These are phyloP conservation scores for Apoderus coryli DNA, from an alignment of 2,888 invertebrate species.

Conservation along the genomic window DNA sequence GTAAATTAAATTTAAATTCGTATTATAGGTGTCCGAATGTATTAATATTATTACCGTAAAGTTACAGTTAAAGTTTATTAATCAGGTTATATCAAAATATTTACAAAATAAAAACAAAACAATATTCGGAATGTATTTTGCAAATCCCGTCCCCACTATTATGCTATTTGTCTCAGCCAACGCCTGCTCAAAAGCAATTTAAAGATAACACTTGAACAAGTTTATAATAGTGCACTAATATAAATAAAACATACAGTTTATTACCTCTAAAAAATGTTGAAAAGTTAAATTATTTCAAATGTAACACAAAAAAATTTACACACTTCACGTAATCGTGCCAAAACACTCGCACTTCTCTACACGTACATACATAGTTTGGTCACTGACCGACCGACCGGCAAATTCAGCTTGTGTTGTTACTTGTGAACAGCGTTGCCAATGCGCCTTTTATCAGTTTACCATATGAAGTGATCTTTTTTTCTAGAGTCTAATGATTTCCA, in stretches of 20 bases:
- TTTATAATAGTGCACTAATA: too few relatives aligned
- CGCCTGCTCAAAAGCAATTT: conserved; percentile 25
- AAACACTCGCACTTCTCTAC: conserved; percentile 27
- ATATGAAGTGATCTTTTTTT: too few relatives aligned
- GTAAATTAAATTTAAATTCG: conserved; percentile 6
- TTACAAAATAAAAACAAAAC: conserved; percentile 20
- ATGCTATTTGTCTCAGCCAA: conserved; percentile 22
- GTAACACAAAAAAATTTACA: conserved; percentile 45
- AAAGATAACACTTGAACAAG: conserved; percentile 14
- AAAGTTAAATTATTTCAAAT: conserved; percentile 26
- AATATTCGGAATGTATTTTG: conserved; percentile 18
- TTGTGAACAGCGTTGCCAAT: too few relatives aligned
- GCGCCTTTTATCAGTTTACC: too few relatives aligned
- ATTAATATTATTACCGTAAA: too few relatives aligned
- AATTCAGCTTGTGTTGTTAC: too few relatives aligned
- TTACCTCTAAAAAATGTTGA: conserved; percentile 2
- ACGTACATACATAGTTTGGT: conserved; percentile 36
- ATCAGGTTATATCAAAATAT: conserved; percentile 17
- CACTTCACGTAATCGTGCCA: conserved; percentile 18
- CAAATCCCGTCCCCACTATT: conserved; percentile 15
- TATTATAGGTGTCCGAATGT: too few relatives aligned
- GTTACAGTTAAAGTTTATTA: conserved; percentile 4
- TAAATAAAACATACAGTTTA: conserved; percentile 18
- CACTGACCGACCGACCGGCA: conserved; percentile 34
- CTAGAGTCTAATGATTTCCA: too few relatives aligned